These are phyloP conservation scores for Drosophila vallismaia DNA, from an alignment of 2,888 invertebrate genomes.

Conservation along the genomic window DNA sequence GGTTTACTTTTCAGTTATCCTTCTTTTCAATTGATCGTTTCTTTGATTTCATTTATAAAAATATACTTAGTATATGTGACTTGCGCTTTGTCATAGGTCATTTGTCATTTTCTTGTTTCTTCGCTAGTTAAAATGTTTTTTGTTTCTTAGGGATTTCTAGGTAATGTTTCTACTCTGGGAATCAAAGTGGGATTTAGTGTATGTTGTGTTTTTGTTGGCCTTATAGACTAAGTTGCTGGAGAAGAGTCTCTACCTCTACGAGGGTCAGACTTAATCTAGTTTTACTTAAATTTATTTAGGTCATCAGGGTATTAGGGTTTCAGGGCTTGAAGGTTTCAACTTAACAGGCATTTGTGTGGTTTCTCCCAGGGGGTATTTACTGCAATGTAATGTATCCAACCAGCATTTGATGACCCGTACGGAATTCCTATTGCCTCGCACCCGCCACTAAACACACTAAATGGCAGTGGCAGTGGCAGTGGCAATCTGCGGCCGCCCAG, in stretches of 20 bases:
- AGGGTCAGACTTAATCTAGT: neutral
- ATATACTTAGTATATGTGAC: conserved; percentile 36
- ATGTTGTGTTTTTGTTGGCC: conserved; percentile 13
- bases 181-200: conserved; percentile 24
- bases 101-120: conserved; percentile 40
- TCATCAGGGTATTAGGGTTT: no score
- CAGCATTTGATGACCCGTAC: conserved; percentile 27
- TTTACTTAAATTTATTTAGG: neutral
- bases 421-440: conserved; percentile 49
- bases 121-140: conserved; percentile 52
- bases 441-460: conserved; percentile 26
- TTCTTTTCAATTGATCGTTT: conserved; percentile 25
- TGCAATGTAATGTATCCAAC: conserved; percentile 12
- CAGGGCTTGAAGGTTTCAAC: neutral
- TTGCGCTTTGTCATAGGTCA: conserved; percentile 56
- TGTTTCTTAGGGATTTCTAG: conserved; percentile 32
- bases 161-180: conserved; percentile 25
- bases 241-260: neutral
- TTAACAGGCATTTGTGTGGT: neutral
- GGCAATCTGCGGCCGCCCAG: conserved; percentile 31
- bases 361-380: neutral
- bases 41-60: conserved; percentile 3
- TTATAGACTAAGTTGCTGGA: conserved; percentile 10
- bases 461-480: conserved; percentile 27
- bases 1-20: conserved; percentile 30